Conservation (phyloP, 2,113 vertebrate species). For the Paramormyrops kingsleyae region DNA sequence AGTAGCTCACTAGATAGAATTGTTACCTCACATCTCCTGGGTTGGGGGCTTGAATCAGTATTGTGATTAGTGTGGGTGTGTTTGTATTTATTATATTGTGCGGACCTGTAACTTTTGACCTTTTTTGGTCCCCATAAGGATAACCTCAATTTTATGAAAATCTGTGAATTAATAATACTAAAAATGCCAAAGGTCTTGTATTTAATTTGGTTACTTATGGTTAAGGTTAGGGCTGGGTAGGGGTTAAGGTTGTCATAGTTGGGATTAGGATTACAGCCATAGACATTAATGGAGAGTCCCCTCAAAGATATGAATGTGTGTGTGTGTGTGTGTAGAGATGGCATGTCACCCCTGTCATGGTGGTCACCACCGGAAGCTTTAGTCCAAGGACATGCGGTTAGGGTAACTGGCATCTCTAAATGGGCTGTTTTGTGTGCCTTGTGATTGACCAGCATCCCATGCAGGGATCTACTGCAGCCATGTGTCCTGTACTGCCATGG, state of each 20-base stretch:
- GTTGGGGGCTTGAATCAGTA: not conserved
- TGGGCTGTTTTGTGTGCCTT: not conserved
- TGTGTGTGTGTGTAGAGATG: not conserved
- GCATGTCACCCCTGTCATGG: not conserved
- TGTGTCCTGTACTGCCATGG: not conserved
- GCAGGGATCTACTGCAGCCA: not conserved
- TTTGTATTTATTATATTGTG: too few species aligned
- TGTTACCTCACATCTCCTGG: not conserved
- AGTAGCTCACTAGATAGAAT: not conserved
- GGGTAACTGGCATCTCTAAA: not conserved
- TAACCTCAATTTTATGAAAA: too few species aligned
- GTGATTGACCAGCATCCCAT: not conserved
- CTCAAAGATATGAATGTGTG: not conserved
- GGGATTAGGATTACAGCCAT: too few species aligned
- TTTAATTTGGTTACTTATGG: too few species aligned
- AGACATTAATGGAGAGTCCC: too few species aligned
- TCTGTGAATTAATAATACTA: too few species aligned
- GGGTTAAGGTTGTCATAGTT: too few species aligned
- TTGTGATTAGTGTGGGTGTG: not conserved
- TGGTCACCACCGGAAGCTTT: not conserved
- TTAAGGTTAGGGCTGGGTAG: too few species aligned
- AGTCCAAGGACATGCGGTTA: not conserved
- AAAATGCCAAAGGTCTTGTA: too few species aligned
- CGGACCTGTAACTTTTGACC: too few species aligned
- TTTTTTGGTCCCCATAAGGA: too few species aligned